Evolutionary conservation across 2,797 vertebrate genomes (phyloP).

Genomic region (Podarcis siculus): DNA sequence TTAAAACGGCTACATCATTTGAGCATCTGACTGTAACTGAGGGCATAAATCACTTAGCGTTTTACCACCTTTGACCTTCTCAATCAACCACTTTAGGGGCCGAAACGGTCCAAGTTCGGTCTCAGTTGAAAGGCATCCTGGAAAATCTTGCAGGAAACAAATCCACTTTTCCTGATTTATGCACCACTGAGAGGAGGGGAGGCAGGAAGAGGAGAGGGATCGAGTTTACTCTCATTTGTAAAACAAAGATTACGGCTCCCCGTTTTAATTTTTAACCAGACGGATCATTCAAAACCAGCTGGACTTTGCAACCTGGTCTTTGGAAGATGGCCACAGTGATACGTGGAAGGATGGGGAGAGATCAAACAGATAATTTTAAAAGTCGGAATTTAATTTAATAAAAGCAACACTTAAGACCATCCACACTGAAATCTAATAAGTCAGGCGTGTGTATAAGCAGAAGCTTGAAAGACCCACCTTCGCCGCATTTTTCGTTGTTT

Average conservation of each 20-base stretch:
- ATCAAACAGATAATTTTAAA: too few relatives aligned
- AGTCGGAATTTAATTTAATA: neutral
- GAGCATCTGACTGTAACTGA: neutral
- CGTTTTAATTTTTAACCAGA: conserved; percentile 3
- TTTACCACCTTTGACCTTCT: conserved; percentile 14
- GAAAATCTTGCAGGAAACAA: neutral
- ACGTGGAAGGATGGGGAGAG: neutral
- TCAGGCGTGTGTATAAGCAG: neutral
- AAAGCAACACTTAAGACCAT: neutral
- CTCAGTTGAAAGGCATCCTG: neutral
- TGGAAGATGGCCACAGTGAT: neutral
- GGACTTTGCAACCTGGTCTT: neutral
- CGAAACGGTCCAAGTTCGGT: neutral
- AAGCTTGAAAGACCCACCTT: neutral
- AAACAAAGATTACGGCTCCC: neutral
- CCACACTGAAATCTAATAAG: neutral
- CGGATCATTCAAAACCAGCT: neutral
- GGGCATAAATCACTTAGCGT: neutral
- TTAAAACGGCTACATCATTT: neutral
- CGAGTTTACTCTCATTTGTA: neutral
- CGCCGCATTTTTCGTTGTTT: neutral
- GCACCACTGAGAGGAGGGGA: neutral
- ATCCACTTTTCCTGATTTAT: neutral
- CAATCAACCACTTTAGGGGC: neutral
- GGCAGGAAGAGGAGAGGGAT: neutral